Evolutionary conservation across 2,797 vertebrate genomes (phyloP).

Genomic region (Novumbra hubbsi): DNA sequence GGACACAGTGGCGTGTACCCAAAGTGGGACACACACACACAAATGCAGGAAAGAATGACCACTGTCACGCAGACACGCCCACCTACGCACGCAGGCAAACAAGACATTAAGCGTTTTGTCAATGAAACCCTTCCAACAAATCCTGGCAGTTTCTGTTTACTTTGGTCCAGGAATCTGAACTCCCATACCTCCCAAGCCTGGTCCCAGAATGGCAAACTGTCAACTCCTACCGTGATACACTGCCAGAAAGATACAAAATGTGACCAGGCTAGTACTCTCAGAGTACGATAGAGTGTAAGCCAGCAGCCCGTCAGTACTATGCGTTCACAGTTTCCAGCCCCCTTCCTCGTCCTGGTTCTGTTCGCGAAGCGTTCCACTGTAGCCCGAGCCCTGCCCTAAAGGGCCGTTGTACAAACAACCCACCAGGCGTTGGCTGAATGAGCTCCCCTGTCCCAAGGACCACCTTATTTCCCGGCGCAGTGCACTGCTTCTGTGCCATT

Average conservation of each 20-base stretch:
- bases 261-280: neutral
- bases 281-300: neutral
- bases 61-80: neutral
- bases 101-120: conserved; percentile 10
- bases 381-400: conserved; percentile 18
- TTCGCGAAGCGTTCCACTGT: neutral
- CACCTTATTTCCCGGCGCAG: neutral
- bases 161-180: neutral
- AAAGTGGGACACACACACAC: neutral
- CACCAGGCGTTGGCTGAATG: neutral
- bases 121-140: neutral
- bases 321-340: conserved; percentile 28
- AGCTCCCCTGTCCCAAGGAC: neutral
- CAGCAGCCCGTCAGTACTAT: neutral
- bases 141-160: neutral
- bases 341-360: neutral
- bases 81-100: neutral
- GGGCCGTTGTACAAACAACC: conserved; percentile 64
- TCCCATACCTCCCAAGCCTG: neutral
- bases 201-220: neutral
- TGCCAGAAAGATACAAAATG: neutral
- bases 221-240: neutral
- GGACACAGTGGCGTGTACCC: neutral
- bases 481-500: neutral
- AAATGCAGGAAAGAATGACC: neutral